Percentiles rank a stretch among this genome's conserved stretches.
These are phyloP conservation scores for Micrastur ruficollis DNA, from an alignment of 2,797 vertebrate genomes.

Conservation along the genomic window DNA sequence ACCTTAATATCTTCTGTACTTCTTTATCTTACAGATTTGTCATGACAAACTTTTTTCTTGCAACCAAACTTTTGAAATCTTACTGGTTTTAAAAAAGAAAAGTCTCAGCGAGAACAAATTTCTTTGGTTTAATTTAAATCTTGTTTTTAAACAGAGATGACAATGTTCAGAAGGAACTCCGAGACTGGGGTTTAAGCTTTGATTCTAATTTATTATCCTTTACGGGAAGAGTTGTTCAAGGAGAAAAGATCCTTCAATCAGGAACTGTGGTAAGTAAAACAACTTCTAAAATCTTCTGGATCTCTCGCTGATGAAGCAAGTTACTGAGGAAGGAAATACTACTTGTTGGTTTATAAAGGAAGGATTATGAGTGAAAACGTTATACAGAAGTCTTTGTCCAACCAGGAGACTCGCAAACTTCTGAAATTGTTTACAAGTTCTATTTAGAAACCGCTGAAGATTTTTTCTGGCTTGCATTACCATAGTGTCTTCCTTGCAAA, in stretches of 20 bases:
- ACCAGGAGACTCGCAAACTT: neutral
- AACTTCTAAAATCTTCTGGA: neutral
- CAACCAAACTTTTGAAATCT: neutral
- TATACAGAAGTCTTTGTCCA: neutral
- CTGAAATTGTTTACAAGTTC: neutral
- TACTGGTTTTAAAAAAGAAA: neutral
- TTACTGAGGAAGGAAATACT: neutral
- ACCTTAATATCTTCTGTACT: neutral
- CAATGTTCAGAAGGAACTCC: slow-evolving; percentile 83
- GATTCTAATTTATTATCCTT: slow-evolving; percentile 83
- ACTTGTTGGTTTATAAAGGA: neutral
- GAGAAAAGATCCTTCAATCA: slow-evolving; percentile 87
- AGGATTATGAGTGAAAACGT: neutral
- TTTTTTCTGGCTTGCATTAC: neutral
- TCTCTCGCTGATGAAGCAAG: neutral
- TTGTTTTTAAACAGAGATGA: slow-evolving; percentile 76
- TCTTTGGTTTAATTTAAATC: neutral
- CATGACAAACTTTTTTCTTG: neutral
- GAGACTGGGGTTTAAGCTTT: slow-evolving; percentile 89
- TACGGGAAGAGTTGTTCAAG: slow-evolving; percentile 84
- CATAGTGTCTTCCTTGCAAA: neutral
- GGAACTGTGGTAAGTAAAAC: slow-evolving; percentile 74
- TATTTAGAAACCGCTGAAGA: neutral
- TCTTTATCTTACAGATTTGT: fast-evolving
- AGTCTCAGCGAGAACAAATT: neutral